Percentiles rank a stretch among this genome's conserved stretches.
phyloP scores from a whole-genome alignment of 1,140 invertebrate species.

The Dendroctonus ponderosae region DNA sequence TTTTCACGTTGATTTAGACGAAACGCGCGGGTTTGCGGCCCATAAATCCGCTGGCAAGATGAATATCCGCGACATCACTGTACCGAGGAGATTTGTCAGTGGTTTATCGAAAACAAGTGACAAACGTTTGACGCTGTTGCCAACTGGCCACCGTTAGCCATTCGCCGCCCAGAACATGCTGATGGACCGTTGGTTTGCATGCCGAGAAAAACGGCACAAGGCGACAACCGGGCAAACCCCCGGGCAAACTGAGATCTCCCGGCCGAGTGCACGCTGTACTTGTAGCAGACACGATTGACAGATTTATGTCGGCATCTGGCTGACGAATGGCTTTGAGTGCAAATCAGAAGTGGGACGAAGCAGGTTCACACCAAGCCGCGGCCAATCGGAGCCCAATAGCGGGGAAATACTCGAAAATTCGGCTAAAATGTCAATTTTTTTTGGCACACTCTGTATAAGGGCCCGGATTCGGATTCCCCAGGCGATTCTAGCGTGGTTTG shows the following conservation, averaged over 20 bases:
- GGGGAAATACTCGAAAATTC: no score
- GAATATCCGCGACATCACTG: constrained; percentile 4
- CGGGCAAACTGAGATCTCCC: constrained; percentile 41
- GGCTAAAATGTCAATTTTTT: no score
- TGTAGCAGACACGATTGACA: constrained; percentile 43
- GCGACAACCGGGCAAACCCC: constrained; percentile 1
- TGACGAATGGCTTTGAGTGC: constrained; percentile 38
- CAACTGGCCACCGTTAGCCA: no score
- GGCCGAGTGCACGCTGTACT: constrained; percentile 27
- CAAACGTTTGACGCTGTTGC: constrained; percentile 7
- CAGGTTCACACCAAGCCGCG: no score
- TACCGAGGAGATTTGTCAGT: constrained; percentile 20
- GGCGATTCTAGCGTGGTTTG: no score
- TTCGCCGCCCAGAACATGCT: no score
- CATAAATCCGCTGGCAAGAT: not conserved
- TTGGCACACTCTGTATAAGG: no score
- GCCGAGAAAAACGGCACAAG: not conserved
- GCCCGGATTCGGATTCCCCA: no score
- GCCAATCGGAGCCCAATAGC: no score
- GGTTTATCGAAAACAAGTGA: constrained; percentile 20
- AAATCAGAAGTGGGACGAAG: constrained; percentile 12
- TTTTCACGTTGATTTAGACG: no score
- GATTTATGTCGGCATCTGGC: constrained; percentile 52
- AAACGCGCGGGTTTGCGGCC: no score
- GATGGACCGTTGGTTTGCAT: not conserved